phyloP scores from a whole-genome alignment of 2,888 invertebrate species.

The Acleris holmiana region DNA sequence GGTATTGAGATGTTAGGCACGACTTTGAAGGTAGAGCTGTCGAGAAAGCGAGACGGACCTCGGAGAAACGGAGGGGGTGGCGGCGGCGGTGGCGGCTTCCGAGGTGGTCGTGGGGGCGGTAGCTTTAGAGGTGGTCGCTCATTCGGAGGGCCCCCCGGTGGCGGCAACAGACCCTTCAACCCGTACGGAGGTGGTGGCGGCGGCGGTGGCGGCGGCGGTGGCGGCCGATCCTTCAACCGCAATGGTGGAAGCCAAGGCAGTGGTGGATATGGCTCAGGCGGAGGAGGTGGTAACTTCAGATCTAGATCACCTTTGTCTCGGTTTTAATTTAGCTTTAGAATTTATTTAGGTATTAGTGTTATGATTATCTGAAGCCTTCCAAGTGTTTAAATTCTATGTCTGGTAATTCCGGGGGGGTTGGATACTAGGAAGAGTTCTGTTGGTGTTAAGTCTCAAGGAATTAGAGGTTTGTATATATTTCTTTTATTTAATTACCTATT shows the following conservation, averaged over 20 bases:
- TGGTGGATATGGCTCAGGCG: slow-evolving; percentile 68
- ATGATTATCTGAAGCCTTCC: slow-evolving; percentile 84
- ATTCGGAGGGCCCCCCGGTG: slow-evolving; percentile 77
- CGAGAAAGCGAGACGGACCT: slow-evolving; percentile 90
- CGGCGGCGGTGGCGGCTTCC: slow-evolving; percentile 74
- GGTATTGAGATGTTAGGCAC: slow-evolving; percentile 94
- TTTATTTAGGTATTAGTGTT: slow-evolving; percentile 82
- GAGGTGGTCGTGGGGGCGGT: slow-evolving; percentile 72
- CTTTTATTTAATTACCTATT: too few species aligned
- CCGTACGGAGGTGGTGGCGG: slow-evolving; percentile 81
- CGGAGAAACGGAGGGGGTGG: slow-evolving; percentile 86
- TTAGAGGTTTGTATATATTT: slow-evolving; percentile 65
- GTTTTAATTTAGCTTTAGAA: slow-evolving; percentile 77
- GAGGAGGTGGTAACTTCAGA: slow-evolving; percentile 80
- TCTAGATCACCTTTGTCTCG: slow-evolving; percentile 79
- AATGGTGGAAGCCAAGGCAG: slow-evolving; percentile 57
- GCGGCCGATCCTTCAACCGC: slow-evolving; percentile 47
- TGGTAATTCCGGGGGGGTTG: slow-evolving; percentile 74
- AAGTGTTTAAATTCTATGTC: slow-evolving; percentile 81
- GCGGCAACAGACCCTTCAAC: slow-evolving; percentile 84
- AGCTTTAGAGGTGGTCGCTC: slow-evolving; percentile 79
- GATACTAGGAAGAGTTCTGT: slow-evolving; percentile 75
- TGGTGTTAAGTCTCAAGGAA: slow-evolving; percentile 66
- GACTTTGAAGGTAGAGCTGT: slow-evolving; percentile 94
- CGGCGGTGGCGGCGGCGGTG: slow-evolving; percentile 67